These are phyloP conservation scores for Brachirus orientalis DNA, from an alignment of 2,113 vertebrate genomes.

Conservation along the genomic window DNA sequence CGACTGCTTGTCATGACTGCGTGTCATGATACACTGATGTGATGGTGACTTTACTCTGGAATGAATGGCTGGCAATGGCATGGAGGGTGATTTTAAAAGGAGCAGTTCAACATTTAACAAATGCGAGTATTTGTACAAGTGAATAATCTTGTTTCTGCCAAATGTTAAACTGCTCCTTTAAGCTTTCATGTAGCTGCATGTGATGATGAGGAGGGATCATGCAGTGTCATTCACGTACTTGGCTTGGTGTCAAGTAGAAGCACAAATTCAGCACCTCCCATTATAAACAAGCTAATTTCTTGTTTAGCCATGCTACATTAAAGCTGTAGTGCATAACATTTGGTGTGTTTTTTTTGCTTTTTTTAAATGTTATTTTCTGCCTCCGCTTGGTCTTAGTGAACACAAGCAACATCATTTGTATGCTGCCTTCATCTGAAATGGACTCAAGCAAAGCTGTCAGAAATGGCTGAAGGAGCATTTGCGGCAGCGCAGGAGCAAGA, in stretches of 20 bases:
- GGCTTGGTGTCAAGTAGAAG: conserved; percentile 28
- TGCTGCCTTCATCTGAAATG: no score
- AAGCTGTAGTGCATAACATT: neutral
- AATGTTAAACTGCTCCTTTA: conserved; percentile 45
- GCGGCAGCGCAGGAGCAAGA: no score
- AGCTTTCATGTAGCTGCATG: conserved; percentile 27
- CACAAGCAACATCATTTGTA: no score
- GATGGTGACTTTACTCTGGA: neutral
- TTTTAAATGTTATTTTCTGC: no score
- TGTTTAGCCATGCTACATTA: conserved; percentile 31
- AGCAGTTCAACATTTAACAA: conserved; percentile 34
- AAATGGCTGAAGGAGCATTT: no score
- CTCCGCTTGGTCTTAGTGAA: no score
- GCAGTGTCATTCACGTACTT: conserved; percentile 66
- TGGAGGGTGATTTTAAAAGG: conserved; percentile 40
- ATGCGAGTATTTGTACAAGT: neutral
- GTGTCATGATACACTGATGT: conserved; percentile 2
- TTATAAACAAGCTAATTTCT: neutral
- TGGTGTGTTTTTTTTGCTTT: no score
- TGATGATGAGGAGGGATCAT: conserved; percentile 47
- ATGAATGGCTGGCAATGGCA: conserved; percentile 16
- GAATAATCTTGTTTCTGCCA: conserved; percentile 3
- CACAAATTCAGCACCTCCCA: conserved; percentile 18
- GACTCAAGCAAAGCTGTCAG: no score
- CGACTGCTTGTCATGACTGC: conserved; percentile 16